Evolutionary conservation across 1,140 invertebrate genomes (phyloP).

Genomic region (Ctenoplectra terminalis): DNA sequence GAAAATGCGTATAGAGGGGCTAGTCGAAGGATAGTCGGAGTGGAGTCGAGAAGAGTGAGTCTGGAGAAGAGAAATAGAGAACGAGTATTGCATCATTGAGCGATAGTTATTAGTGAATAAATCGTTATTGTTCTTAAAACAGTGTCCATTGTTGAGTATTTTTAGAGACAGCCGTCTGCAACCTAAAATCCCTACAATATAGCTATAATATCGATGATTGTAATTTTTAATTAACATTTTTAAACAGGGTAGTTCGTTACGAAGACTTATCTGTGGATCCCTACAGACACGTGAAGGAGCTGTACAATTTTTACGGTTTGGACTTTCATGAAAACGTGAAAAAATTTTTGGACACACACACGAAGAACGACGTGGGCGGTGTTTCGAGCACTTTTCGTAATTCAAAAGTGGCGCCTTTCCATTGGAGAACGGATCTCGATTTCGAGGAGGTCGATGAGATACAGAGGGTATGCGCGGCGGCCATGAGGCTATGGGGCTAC

Average conservation of each 20-base stretch:
- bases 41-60: too few species aligned
- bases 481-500: constrained; percentile 93
- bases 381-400: constrained; percentile 93
- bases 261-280: constrained; percentile 93
- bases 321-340: constrained; percentile 87
- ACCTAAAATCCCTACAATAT: too few species aligned
- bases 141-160: too few species aligned
- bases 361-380: constrained; percentile 89
- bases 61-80: too few species aligned
- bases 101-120: too few species aligned
- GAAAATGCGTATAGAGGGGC: too few species aligned
- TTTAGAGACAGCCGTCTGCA: too few species aligned
- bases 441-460: constrained; percentile 88
- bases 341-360: constrained; percentile 91
- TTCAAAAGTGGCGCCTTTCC: constrained; percentile 91
- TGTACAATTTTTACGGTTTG: constrained; percentile 91
- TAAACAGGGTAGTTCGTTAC: constrained; percentile 89
- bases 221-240: too few species aligned
- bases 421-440: constrained; percentile 90
- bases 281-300: constrained; percentile 86
- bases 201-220: too few species aligned
- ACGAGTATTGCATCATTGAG: too few species aligned
- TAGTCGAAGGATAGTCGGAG: too few species aligned
- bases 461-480: constrained; percentile 86
- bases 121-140: too few species aligned